Evolutionary conservation across 2,888 invertebrate species (phyloP), one percentile per base, ranked within the genome.

Genomic region (Colletes collaris): DNA sequence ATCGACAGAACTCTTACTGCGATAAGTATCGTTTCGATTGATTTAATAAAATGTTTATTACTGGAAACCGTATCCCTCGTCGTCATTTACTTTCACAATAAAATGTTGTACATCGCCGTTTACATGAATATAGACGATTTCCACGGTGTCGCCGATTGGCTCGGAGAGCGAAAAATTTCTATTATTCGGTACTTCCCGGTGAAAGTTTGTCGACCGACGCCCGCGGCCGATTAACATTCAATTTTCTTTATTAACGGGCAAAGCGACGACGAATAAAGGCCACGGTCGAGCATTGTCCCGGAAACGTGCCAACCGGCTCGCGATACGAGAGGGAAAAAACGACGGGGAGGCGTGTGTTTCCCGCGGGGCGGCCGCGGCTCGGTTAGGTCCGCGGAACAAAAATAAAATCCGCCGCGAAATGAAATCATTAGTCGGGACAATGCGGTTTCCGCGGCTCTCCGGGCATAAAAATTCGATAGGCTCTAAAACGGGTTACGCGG

Each of bases 31-130:
- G 72, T 83, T 78, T 63, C 81, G 76, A 72, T 71, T 81, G 78
- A 79, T 82, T 76, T 75, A 84, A 84, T 84, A 84, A 84, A 84
- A 77, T 70, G 79, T 83, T 84, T 83, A 79, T 84, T 83, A 81
- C 40, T 55, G 56, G 53, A 80, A 73, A 64, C 44, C 44, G 8
- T 8, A 46, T 8, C 44, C 2, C 7, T 10, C 7, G 8, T 8
- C 44, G 8, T 46, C 44, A 8, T 46, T 46, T 46, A 46, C 8
- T 46, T 8, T 46, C 44, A 46, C 44, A 6, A 3, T 8, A 8
- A 46, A 6, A 4, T 40, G 2, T 27, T 27, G 2, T 27, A 27
- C 2, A 27, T 27, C 27, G 27, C 2, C 27, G 27, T 27, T 27
- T 27, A 27, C 27, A 27, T 2, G 27, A 27, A 27, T 1, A 27